phyloP scores from a whole-genome alignment of 2,888 invertebrate species.

The Melieria picta region DNA sequence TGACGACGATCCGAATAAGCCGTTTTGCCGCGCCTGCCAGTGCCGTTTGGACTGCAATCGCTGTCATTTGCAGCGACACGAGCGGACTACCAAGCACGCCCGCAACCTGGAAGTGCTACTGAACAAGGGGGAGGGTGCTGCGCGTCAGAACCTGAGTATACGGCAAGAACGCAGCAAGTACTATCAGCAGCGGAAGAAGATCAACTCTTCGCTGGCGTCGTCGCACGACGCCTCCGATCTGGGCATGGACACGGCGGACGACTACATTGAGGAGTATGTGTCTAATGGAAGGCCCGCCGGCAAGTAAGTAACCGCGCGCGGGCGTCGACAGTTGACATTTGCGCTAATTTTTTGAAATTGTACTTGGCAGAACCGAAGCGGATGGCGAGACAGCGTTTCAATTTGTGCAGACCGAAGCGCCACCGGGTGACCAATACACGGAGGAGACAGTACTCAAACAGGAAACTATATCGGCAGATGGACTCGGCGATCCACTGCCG shows the following conservation, averaged over 20 bases:
- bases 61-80: constrained; percentile 60
- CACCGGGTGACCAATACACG: constrained; percentile 44
- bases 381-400: constrained; percentile 38
- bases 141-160: constrained; percentile 54
- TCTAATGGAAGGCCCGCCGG: constrained; percentile 12
- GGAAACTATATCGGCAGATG: constrained; percentile 39
- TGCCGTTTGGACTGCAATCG: constrained; percentile 61
- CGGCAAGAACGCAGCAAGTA: constrained; percentile 60
- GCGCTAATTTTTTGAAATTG: not conserved
- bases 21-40: constrained; percentile 60
- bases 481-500: constrained; percentile 18
- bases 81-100: constrained; percentile 59
- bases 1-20: constrained; percentile 56
- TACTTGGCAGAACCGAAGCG: constrained; percentile 38
- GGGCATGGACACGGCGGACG: constrained; percentile 42
- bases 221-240: constrained; percentile 44
- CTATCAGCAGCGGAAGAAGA: constrained; percentile 52
- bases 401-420: constrained; percentile 44
- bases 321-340: not conserved
- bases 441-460: constrained; percentile 44
- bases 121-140: constrained; percentile 56
- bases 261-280: constrained; percentile 44
- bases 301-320: constrained; percentile 21
- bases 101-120: constrained; percentile 57
- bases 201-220: constrained; percentile 40